A percentile compares a stretch with the other conserved stretches of the same genome.
Conservation (phyloP, 2,113 vertebrate species). For the Psettodes erumei region DNA sequence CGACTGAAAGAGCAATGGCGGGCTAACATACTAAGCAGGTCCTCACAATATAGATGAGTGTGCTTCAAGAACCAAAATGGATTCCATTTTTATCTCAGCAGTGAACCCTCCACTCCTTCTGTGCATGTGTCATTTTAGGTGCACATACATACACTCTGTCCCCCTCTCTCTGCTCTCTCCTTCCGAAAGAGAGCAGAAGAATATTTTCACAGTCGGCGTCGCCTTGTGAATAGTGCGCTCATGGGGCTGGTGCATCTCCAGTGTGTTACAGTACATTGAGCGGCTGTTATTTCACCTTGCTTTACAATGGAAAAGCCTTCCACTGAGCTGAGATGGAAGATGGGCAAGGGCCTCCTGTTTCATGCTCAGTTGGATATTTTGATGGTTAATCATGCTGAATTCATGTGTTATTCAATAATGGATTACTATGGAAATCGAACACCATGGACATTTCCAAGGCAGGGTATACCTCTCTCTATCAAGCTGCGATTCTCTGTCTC, state of each 20-base stretch:
- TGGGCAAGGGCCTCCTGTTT: conserved; percentile 64
- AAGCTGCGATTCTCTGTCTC: conserved; percentile 12
- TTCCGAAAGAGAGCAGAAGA: conserved; percentile 58
- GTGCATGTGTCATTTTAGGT: conserved; percentile 47
- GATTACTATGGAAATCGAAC: conserved; percentile 53
- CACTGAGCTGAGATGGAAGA: conserved; percentile 54
- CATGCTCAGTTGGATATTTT: conserved; percentile 75
- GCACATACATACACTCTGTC: conserved; percentile 20
- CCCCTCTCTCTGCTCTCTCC: conserved; percentile 13
- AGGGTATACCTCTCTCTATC: conserved; percentile 34
- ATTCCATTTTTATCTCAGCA: conserved; percentile 80
- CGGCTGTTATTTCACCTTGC: conserved; percentile 63
- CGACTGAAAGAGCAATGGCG: conserved; percentile 59
- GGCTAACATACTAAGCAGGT: conserved; percentile 51
- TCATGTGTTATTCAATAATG: conserved; percentile 62
- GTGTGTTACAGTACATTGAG: conserved; percentile 64
- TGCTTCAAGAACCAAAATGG: conserved; percentile 79
- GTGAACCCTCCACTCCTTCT: conserved; percentile 58
- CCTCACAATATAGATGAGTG: conserved; percentile 62
- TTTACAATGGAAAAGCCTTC: conserved; percentile 58
- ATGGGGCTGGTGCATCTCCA: conserved; percentile 48
- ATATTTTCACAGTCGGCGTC: conserved; percentile 70
- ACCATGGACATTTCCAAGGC: conserved; percentile 55
- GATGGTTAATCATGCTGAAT: conserved; percentile 70
- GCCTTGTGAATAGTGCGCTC: conserved; percentile 55